Base-by-base conservation (phyloP, 2,113 vertebrate species). In the Sebastes fasciatus region DNA sequence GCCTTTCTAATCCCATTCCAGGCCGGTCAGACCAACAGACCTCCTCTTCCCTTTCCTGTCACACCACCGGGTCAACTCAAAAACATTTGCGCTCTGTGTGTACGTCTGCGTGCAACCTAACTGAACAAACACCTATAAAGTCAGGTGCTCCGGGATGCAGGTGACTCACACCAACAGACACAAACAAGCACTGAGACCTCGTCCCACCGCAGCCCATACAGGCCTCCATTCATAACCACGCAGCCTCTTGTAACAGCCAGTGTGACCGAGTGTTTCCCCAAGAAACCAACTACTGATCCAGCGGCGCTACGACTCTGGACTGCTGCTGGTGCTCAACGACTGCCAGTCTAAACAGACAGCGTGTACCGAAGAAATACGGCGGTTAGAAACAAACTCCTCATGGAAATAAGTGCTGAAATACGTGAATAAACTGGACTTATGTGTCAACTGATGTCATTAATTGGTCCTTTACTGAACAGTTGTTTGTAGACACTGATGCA, bases 11-110 rank as follows among this genome's bases (percentile, higher is more conserved):
- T 82, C 62, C 57, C 85, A 80, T 87, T 90, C 80, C 86, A 84
- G 84, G 26, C 80, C 45, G 49, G 81, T 86, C 78, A 84, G 61
- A 79, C 60, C 71, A 78, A 57, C 83, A 64, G 81, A 85, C 85
- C 88, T 84, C 82, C 87, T 79, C 86, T 92, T 92, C 94, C 92
- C 42, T 84, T 94, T 94, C 94, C 94, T 92, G 93, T 79, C 74
- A 79, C 54, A 55, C 63, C 75, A 73, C 17, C 79, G 64, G 63
- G 42, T 70, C 86, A n/a, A 66, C 65, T 79, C 52, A 26, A 88
- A 87, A 92, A 84, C 73, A 87, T 19, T 66, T 43, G 64, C 8
- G 6, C 51, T 34, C 55, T 65, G 23, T 63, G 64, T 66, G 23
- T 67, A 19, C 54, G 23, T 34, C 34, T 70, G n/a, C 61, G 67